Percentiles rank a stretch among this genome's conserved stretches.
Conservation (phyloP, 2,113 vertebrate genomes). For the Sceloporus undulatus region DNA sequence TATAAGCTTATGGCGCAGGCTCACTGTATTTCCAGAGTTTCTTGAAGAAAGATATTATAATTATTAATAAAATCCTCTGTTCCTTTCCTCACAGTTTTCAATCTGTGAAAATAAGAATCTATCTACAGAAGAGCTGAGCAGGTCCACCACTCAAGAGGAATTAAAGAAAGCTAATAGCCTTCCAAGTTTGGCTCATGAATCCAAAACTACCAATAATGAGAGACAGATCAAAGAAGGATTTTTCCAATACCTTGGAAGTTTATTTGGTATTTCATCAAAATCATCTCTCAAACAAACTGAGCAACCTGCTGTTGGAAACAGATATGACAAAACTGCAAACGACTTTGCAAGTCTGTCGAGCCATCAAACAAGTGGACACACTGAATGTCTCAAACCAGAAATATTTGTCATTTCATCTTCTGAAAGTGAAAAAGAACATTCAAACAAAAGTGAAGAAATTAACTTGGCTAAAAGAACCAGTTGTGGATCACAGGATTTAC, state of each 20-base stretch:
- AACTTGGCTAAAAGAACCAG: slow-evolving; percentile 52
- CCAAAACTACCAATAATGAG: slow-evolving; percentile 71
- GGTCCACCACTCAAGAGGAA: slow-evolving; percentile 70
- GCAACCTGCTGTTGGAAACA: slow-evolving; percentile 65
- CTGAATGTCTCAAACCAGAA: neutral
- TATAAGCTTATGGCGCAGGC: too few species aligned
- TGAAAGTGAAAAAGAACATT: slow-evolving; percentile 27
- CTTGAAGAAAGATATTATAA: neutral
- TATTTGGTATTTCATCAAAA: slow-evolving; percentile 82
- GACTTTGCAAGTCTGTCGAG: slow-evolving; percentile 53
- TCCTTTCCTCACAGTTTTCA: slow-evolving; percentile 69
- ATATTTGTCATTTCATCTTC: slow-evolving; percentile 19
- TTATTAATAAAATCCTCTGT: slow-evolving; percentile 6
- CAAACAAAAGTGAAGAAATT: slow-evolving; percentile 42
- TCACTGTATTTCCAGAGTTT: neutral
- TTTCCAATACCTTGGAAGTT: slow-evolving; percentile 83
- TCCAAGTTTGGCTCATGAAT: slow-evolving; percentile 65
- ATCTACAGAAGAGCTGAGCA: slow-evolving; percentile 68
- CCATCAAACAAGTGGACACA: slow-evolving; percentile 24
- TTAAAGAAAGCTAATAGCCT: slow-evolving; percentile 75
- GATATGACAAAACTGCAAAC: slow-evolving; percentile 66
- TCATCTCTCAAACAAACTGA: slow-evolving; percentile 74
- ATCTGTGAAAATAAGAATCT: slow-evolving; percentile 72
- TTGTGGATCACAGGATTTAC: slow-evolving; percentile 52
- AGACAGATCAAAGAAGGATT: slow-evolving; percentile 81